Evolutionary conservation across 2,888 invertebrate species (phyloP), one percentile per base, ranked within the genome.

Genomic region (Cheilosia vernalis): DNA sequence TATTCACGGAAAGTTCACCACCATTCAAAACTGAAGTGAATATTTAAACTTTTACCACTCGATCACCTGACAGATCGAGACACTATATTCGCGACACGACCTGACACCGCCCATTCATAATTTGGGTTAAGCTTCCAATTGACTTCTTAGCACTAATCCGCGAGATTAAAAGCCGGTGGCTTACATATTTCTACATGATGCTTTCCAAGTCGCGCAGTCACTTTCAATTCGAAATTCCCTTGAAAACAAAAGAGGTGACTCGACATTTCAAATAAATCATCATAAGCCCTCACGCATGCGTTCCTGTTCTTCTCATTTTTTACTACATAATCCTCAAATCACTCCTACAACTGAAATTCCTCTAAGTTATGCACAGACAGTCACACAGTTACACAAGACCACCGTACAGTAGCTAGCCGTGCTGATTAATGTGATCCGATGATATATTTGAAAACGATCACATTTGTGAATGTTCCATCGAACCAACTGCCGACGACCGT

Each of bases 361-460:
- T 61, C 37, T 55, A 55, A 67, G 42, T 42, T 37, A n/a, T 49
- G 27, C 44, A 70, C 82, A 72, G 58, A 82, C 42, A 30, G 49
- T 47, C 33, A 40, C 66, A 30, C 44, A 47, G 24, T 3, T 3
- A 24, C 24, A 24, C 24, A 3, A 24, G n/a, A 24, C 47, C 40
- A 42, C 51, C 30, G 64, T 53, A 60, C 82, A 67, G 82, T 72
- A 82, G 82, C 82, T 61, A 53, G 44, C 51, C 55, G 55, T 37
- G 72, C 66, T 83, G 83, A 83, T 83, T 79, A 83, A 83, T 83
- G 83, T 83, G 83, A 83, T 83, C 83, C 78, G 83, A 83, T 73
- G 73, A 83, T 67, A 83, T 79, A 83, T 83, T 66, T 79, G 79
- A 79, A 83, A 83, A 83, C 67, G 61, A 83, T 64, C 82, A 66